Base-by-base conservation (phyloP, 2,797 vertebrate species). In the Leucoraja ocellata region DNA sequence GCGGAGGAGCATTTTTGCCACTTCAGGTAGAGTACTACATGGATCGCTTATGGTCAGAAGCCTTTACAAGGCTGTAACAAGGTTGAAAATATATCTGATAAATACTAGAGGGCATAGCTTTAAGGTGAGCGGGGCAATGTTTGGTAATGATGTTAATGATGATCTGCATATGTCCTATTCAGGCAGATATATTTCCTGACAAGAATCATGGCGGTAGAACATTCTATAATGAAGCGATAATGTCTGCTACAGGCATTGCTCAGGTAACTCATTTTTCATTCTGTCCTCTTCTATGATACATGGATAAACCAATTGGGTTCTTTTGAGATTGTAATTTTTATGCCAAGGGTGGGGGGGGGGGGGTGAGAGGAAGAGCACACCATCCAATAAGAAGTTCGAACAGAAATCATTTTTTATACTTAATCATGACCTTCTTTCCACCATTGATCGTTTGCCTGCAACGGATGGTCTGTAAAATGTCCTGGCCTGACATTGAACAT, bases 141-240 rank as follows among this genome's bases (percentile, higher is more conserved):
- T 84, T 84, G 54, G 61, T 84, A 58, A 9, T 84, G n/a, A n/a
- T 65, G n/a, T n/a, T 88, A 14, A 88, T 28, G 16, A 84, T 9
- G 36, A 65, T 88, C 61, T 88, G 32, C 10, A 14, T 79, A 0
- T 21, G 14, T 61, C 2, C 94, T 94, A 83, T 54, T 71, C 95
- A 98, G 98, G 97, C 98, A 28, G 97, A 98, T 94, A 97, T 98
- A 94, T 99, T 98, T 94, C 97, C 98, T n/a, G 97, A 98, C 94
- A 97, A 97, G 95, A 96, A 97, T 94, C 97, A 98, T 0, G 97
- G 98, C 32, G 97, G 98, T 93, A 95, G 97, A 80, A 92, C 94
- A 0, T 98, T 98, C 95, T 98, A 98, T 93, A 98, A 98, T 0
- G 97, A 98, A 96, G 98, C 98, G 36, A 94, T 98, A 93, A 98